Conservation (phyloP, 2,113 vertebrate species). For the Istiophorus platypterus region DNA sequence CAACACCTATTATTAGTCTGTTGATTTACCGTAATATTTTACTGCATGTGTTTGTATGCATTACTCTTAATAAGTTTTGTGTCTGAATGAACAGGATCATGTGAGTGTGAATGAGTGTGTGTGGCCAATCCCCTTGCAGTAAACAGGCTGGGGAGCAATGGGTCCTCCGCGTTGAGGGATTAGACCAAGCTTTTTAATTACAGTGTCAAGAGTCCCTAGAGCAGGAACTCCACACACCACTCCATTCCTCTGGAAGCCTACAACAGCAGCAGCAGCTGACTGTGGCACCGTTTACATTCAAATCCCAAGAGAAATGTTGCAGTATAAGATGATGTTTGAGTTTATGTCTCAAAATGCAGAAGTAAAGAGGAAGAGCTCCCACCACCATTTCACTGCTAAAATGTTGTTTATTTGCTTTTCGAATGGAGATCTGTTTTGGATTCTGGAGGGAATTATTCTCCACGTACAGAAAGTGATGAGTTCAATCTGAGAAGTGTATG, state of each 20-base stretch:
- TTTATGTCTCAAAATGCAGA: constrained; percentile 11
- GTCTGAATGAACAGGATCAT: constrained; percentile 50
- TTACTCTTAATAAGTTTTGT: constrained; percentile 34
- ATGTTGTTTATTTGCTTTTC: background rate
- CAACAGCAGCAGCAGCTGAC: constrained; percentile 29
- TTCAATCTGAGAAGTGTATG: constrained; percentile 17
- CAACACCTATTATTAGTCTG: constrained; percentile 52
- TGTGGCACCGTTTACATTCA: constrained; percentile 13
- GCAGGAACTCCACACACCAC: constrained; percentile 54
- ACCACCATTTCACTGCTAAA: background rate
- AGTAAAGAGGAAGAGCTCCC: background rate
- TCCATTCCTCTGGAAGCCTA: constrained; percentile 42
- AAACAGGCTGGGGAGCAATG: constrained; percentile 70
- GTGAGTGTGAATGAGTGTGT: constrained; percentile 46
- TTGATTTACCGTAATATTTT: constrained; percentile 25
- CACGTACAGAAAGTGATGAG: background rate
- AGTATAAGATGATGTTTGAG: background rate
- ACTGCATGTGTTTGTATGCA: constrained; percentile 21
- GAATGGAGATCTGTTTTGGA: constrained; percentile 9
- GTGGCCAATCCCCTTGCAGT: constrained; percentile 61
- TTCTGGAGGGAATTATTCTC: constrained; percentile 10
- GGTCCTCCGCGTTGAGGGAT: constrained; percentile 72
- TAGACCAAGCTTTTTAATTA: constrained; percentile 78
- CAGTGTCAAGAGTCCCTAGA: constrained; percentile 62
- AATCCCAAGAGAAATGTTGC: constrained; percentile 27